Evolutionary conservation across 1,140 invertebrate genomes (phyloP).

Genomic region (Tribolium castaneum): DNA sequence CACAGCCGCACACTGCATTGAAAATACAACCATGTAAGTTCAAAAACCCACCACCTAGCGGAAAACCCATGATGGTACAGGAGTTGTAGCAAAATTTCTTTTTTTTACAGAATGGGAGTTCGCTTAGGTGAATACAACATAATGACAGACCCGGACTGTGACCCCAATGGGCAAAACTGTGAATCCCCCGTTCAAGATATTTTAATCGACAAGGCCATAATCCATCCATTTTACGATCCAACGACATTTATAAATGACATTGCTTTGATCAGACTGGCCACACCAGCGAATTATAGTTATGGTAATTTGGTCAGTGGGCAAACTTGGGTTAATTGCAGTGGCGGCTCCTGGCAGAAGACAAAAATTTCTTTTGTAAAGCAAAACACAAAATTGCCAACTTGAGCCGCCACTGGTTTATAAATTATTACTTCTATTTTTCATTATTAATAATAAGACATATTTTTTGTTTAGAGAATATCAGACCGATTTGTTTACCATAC

Average conservation of each 20-base stretch:
- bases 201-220: conserved; percentile 56
- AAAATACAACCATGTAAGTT: conserved; percentile 56
- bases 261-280: conserved; percentile 61
- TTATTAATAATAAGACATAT: not conserved
- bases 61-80: not conserved
- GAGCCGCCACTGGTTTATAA: too few relatives aligned
- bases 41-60: conserved; percentile 52
- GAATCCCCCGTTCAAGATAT: conserved; percentile 57
- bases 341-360: not conserved
- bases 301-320: conserved; percentile 48
- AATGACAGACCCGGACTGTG: conserved; percentile 56
- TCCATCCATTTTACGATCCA: conserved; percentile 63
- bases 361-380: too few relatives aligned
- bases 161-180: conserved; percentile 52
- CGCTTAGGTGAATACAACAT: conserved; percentile 60
- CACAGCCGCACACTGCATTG: conserved; percentile 69
- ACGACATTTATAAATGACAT: conserved; percentile 66
- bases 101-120: conserved; percentile 53
- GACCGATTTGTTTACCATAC: conserved; percentile 71
- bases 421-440: not conserved
- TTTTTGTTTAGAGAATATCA: conserved; percentile 60
- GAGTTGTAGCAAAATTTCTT: not conserved
- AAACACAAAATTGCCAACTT: too few relatives aligned
- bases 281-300: conserved; percentile 46
- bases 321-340: conserved; percentile 5